These are phyloP conservation scores for Oedothorax gibbosus DNA, from an alignment of 1,140 invertebrate species.

Conservation along the genomic window DNA sequence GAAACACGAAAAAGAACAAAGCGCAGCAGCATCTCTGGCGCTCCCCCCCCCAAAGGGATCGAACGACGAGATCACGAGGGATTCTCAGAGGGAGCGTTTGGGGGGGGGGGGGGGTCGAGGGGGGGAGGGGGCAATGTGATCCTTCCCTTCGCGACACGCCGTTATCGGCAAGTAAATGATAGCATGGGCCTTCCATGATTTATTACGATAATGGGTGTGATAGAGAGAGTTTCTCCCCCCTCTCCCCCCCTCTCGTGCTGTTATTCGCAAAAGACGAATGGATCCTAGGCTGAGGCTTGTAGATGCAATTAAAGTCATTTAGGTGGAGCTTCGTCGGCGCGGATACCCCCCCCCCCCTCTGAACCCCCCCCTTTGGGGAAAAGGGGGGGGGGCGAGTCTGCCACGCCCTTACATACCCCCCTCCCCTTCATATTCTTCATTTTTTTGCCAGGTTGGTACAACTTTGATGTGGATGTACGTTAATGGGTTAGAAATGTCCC, in stretches of 20 bases:
- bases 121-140: constrained; percentile 38
- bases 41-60: no score
- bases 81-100: background rate
- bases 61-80: no score
- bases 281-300: constrained; percentile 51
- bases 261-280: constrained; percentile 61
- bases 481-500: no score
- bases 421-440: no score
- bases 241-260: constrained; percentile 27
- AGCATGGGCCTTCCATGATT: constrained; percentile 58
- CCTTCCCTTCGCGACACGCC: constrained; percentile 55
- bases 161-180: constrained; percentile 61
- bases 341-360: no score
- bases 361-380: background rate
- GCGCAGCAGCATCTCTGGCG: no score
- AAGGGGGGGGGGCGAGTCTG: constrained; percentile 24
- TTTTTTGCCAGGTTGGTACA: no score
- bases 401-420: constrained; percentile 53
- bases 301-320: constrained; percentile 62
- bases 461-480: no score
- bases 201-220: constrained; percentile 61
- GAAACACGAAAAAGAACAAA: no score
- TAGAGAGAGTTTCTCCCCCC: constrained; percentile 45
- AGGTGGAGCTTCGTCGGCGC: constrained; percentile 58
- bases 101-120: background rate